phyloP scores from a whole-genome alignment of 2,888 invertebrate genomes.

The Hymenopus coronatus region DNA sequence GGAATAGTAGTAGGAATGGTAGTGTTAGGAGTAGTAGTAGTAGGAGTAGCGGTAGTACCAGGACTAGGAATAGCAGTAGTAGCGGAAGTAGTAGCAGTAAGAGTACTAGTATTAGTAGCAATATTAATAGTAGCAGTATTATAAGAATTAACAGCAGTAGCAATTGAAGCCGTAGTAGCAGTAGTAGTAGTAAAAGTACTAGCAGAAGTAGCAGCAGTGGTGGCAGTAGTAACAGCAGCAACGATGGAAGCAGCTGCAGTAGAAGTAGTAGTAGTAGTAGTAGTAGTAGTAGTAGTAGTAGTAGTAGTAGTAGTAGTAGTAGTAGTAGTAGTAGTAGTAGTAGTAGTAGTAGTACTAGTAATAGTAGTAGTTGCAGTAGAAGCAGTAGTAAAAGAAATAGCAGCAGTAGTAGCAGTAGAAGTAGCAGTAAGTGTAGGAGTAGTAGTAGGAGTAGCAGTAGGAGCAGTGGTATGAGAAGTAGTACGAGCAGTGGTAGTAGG shows the following conservation, averaged over 20 bases:
- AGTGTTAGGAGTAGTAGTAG: background rate
- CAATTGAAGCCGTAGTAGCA: background rate
- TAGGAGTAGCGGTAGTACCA: background rate
- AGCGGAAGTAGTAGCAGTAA: background rate
- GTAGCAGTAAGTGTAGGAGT: background rate
- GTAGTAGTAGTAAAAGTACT: background rate
- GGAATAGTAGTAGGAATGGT: background rate
- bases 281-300: too few species aligned
- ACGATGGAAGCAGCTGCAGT: background rate
- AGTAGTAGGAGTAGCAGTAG: too few species aligned
- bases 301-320: too few species aligned
- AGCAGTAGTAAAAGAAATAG: background rate
- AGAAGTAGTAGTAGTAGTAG: background rate
- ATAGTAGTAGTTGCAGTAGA: too few species aligned
- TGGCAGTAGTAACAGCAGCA: background rate
- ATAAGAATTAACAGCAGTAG: background rate
- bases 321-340: background rate
- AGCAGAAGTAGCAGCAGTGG: background rate
- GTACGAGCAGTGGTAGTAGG: too few species aligned
- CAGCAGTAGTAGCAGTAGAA: background rate
- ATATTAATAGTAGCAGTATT: background rate
- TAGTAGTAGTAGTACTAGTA: too few species aligned
- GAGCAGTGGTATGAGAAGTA: background rate
- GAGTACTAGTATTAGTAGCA: background rate
- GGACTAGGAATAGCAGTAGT: background rate